Evolutionary conservation across 2,113 vertebrate genomes (phyloP).

Genomic region (Alces alces): DNA sequence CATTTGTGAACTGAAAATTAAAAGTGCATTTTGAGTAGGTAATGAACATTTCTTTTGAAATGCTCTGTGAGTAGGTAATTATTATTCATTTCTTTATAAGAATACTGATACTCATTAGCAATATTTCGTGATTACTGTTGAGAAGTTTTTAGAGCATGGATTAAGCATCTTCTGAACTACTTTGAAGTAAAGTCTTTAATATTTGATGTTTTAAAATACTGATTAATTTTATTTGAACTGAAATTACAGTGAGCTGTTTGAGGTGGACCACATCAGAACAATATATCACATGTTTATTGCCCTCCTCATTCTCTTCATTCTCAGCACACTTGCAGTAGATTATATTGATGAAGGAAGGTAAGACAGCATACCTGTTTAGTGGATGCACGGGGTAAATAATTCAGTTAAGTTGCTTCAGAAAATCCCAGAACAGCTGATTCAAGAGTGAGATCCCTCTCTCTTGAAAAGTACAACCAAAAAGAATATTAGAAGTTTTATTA

Average conservation of each 20-base stretch:
- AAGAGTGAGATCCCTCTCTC: not conserved
- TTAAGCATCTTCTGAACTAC: not conserved
- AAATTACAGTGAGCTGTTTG: constrained; percentile 91
- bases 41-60: not conserved
- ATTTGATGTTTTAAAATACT: not conserved
- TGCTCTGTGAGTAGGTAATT: not conserved
- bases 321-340: constrained; percentile 94
- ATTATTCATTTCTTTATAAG: not conserved
- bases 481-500: not conserved
- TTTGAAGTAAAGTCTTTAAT: not conserved
- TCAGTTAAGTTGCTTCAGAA: not conserved
- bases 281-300: constrained; percentile 99
- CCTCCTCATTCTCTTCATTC: constrained; percentile 94
- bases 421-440: not conserved
- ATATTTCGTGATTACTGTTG: not conserved
- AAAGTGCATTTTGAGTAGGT: not conserved
- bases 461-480: not conserved
- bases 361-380: constrained; percentile 44
- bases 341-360: constrained; percentile 97
- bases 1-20: constrained; percentile 21
- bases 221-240: constrained; percentile 30
- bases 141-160: not conserved
- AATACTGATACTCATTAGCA: not conserved
- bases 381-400: not conserved
- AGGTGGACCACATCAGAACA: constrained; percentile 97